Evolutionary conservation across 2,888 invertebrate species (phyloP), one percentile per base, ranked within the genome.

Genomic region (Hypena proboscidalis): DNA sequence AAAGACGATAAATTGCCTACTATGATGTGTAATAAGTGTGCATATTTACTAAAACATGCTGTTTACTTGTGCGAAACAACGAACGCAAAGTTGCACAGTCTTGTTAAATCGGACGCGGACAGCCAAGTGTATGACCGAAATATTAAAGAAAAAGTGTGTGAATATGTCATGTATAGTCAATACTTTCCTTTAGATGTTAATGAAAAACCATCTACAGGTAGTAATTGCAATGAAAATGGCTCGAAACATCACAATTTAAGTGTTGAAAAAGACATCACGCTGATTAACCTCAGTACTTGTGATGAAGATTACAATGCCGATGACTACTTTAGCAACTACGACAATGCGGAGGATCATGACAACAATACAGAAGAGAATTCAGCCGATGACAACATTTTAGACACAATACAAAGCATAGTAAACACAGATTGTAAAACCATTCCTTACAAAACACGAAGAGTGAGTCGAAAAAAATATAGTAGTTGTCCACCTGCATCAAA

Each of bases 21-120:
- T 27, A 64, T 57, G 41, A 80, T 89, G 74, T 90, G 90, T 47
- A 58, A 58, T 25, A 77, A 74, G 32, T 90, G 90, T 60, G 63
- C 80, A 26, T 54, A 58, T 49, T 59, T 77, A 37, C 57, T 90
- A 29, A 82, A 81, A 64, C 77, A 84, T 55, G 70, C 81, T 7
- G 78, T 85, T 27, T 52, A 56, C 30, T 89, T 90, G 27, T 85
- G 87, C 40, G 83, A 88, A 71, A 67, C 70, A 0, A 83, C 76
- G 29, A 70, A 85, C 10, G 67, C 68, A 44, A 55, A 63, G 9
- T 51, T 86, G n/a, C n/a, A n/a, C n/a, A n/a, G n/a, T n/a, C n/a
- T n/a, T 44, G 6, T n/a, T 44, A 23, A 29, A 38, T 5, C 14
- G 0, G 6, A 20, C 4, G 4, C 7, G n/a, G 20, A 11, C 8